These are phyloP conservation scores for Agelastica alni DNA, from an alignment of 2,888 invertebrate species.

Conservation along the genomic window DNA sequence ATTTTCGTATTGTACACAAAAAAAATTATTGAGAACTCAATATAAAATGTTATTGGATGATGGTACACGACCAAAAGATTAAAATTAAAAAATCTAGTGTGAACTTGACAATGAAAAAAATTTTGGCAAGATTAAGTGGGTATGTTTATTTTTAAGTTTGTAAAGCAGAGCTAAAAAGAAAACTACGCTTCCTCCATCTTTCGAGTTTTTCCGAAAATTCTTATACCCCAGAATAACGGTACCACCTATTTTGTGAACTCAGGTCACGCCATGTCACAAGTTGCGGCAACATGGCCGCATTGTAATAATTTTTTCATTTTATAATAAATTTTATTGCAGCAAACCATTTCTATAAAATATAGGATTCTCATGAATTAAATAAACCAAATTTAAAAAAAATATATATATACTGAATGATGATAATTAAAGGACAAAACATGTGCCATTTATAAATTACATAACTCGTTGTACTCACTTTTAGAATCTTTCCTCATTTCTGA, in stretches of 20 bases:
- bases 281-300: constrained; percentile 32
- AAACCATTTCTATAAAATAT: background rate
- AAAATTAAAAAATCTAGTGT: no score
- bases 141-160: constrained; percentile 11
- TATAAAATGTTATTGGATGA: no score
- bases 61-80: no score
- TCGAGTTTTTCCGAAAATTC: constrained; percentile 5
- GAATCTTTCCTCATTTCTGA: no score
- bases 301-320: no score
- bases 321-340: no score
- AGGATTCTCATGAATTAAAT: background rate
- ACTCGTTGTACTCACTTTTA: no score
- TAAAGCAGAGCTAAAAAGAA: background rate
- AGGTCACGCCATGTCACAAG: constrained; percentile 35
- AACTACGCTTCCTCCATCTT: constrained; percentile 20
- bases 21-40: no score
- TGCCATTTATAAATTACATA: constrained; percentile 26
- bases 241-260: constrained; percentile 8
- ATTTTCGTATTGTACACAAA: no score
- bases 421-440: constrained; percentile 25
- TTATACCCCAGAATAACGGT: constrained; percentile 7
- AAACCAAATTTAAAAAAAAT: background rate
- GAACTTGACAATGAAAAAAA: constrained; percentile 4
- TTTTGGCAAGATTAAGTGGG: constrained; percentile 1
- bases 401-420: background rate